phyloP scores from a whole-genome alignment of 2,113 vertebrate genomes.

The Hypanus sabinus region DNA sequence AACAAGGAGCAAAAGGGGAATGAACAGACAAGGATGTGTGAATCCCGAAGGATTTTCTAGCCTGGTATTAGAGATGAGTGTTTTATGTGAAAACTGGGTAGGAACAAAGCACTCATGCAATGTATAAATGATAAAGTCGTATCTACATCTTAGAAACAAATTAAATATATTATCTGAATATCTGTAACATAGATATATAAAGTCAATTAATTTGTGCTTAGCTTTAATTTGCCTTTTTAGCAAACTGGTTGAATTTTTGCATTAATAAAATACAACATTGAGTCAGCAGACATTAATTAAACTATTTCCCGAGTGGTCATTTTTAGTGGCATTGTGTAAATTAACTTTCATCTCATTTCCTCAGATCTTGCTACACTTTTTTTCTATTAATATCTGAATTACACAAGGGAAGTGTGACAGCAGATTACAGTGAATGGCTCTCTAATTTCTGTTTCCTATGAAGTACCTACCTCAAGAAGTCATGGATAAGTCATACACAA shows the following conservation, averaged over 20 bases:
- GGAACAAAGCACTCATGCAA: neutral
- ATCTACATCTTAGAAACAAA: slow-evolving; percentile 5
- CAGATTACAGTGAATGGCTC: neutral
- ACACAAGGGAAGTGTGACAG: neutral
- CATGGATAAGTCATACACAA: neutral
- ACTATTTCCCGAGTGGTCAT: neutral
- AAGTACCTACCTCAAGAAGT: neutral
- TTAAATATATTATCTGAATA: neutral
- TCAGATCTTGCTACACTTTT: neutral
- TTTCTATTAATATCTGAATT: neutral
- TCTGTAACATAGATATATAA: neutral
- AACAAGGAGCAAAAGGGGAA: slow-evolving; percentile 26
- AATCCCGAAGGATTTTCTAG: slow-evolving; percentile 20
- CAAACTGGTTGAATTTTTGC: slow-evolving; percentile 1
- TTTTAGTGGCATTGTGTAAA: neutral
- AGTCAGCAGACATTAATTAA: neutral
- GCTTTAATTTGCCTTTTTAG: neutral
- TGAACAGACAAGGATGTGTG: neutral
- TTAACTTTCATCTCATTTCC: neutral
- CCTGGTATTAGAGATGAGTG: neutral
- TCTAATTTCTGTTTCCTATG: neutral
- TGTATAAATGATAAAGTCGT: neutral
- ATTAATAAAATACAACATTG: neutral
- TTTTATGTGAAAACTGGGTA: slow-evolving; percentile 31
- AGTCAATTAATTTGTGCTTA: neutral